Conservation (phyloP, 2,113 vertebrate species). For the Sula dactylatra region DNA sequence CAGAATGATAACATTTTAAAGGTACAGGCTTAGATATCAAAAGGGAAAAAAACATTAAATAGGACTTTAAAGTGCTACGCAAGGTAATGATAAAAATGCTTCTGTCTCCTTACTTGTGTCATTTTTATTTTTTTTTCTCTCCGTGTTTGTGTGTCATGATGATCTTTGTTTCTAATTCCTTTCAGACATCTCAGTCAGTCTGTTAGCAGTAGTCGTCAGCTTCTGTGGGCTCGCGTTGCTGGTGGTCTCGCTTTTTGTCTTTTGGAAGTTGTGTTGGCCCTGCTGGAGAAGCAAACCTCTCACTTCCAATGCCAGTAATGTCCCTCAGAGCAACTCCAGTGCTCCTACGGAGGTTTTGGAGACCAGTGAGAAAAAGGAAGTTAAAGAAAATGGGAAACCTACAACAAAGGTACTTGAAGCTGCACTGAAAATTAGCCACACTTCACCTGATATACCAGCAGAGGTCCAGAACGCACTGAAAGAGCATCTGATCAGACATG, state of each 20-base stretch:
- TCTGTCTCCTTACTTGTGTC: neutral
- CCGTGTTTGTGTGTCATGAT: neutral
- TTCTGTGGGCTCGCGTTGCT: slow-evolving; percentile 96
- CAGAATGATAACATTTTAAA: neutral
- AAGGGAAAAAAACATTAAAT: neutral
- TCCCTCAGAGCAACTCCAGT: slow-evolving; percentile 74
- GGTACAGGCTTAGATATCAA: neutral
- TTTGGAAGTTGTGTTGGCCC: slow-evolving; percentile 99
- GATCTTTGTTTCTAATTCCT: slow-evolving; percentile 43
- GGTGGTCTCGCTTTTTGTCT: slow-evolving; percentile 96
- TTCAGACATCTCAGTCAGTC: slow-evolving; percentile 96
- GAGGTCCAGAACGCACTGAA: slow-evolving; percentile 92
- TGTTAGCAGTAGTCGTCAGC: slow-evolving; percentile 94
- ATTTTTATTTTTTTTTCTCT: neutral
- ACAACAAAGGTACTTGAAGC: slow-evolving; percentile 83
- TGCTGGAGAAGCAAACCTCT: slow-evolving; percentile 93
- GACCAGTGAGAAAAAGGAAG: slow-evolving; percentile 82
- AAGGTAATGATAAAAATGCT: neutral
- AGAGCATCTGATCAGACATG: slow-evolving; percentile 87
- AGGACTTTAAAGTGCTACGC: neutral
- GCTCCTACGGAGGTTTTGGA: slow-evolving; percentile 77
- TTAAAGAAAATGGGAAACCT: slow-evolving; percentile 82
- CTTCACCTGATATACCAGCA: slow-evolving; percentile 95
- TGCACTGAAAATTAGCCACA: slow-evolving; percentile 99
- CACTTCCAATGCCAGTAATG: slow-evolving; percentile 66